Evolutionary conservation across 2,888 invertebrate species (phyloP).

Genomic region (Polydrusus pterygomalis): DNA sequence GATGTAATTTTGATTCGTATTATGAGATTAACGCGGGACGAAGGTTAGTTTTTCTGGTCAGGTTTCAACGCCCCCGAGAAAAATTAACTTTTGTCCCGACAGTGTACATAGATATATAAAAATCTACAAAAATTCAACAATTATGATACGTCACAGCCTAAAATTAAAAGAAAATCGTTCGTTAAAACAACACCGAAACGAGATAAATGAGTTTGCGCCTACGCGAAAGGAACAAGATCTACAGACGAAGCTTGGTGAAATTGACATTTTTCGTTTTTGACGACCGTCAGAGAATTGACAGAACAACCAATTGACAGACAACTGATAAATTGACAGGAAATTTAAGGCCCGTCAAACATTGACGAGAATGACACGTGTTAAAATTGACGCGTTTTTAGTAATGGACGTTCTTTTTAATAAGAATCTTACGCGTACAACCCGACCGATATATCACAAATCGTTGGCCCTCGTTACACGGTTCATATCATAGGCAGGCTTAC

Average conservation of each 20-base stretch:
- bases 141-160: slow-evolving; percentile 56
- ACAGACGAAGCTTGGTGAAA: slow-evolving; percentile 39
- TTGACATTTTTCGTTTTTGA: slow-evolving; percentile 46
- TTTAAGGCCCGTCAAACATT: slow-evolving; percentile 10
- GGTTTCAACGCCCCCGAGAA: neutral
- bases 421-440: neutral
- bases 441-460: slow-evolving; percentile 18
- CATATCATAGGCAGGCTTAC: neutral
- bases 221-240: slow-evolving; percentile 18
- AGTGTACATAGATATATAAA: slow-evolving; percentile 49
- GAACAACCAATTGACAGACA: slow-evolving; percentile 36
- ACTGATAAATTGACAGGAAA: slow-evolving; percentile 35
- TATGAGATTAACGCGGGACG: slow-evolving; percentile 28
- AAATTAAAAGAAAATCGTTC: slow-evolving; percentile 51
- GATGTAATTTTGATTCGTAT: slow-evolving; percentile 51
- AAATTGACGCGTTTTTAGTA: neutral
- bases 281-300: slow-evolving; percentile 44
- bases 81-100: slow-evolving; percentile 19
- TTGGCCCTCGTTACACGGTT: slow-evolving; percentile 4
- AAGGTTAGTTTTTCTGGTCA: neutral
- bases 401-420: neutral
- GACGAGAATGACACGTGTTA: slow-evolving; percentile 11
- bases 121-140: slow-evolving; percentile 58
- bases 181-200: slow-evolving; percentile 37
- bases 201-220: slow-evolving; percentile 25